A percentile compares a stretch with the other conserved stretches of the same genome.
These are phyloP conservation scores for Morinoia aosen DNA, from an alignment of 2,888 invertebrate species.

Conservation along the genomic window DNA sequence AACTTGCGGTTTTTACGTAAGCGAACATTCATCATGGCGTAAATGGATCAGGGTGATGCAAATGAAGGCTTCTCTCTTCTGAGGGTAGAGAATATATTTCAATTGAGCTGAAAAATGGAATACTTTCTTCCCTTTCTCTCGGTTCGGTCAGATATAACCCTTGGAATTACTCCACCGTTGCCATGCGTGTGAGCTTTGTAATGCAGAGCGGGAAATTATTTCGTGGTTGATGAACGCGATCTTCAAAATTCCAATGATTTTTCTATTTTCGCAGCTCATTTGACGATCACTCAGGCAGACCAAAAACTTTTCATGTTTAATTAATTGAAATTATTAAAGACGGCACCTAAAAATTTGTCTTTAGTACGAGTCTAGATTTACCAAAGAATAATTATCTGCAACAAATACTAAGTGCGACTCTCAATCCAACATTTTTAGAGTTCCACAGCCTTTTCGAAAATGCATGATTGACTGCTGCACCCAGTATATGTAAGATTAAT, in stretches of 20 bases:
- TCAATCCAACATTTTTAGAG: too few species aligned
- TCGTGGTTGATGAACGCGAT: not conserved
- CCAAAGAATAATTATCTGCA: not conserved
- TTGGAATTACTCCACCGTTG: not conserved
- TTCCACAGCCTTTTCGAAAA: too few species aligned
- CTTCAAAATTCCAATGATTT: not conserved
- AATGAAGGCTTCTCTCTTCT: not conserved
- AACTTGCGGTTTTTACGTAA: not conserved
- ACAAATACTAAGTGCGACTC: not conserved
- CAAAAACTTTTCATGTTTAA: not conserved
- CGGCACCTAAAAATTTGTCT: not conserved
- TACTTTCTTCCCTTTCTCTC: not conserved
- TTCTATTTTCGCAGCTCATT: not conserved
- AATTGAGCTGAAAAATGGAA: not conserved
- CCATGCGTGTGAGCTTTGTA: not conserved
- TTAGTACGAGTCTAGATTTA: not conserved
- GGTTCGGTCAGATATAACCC: not conserved
- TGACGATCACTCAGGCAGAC: not conserved
- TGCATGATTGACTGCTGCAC: too few species aligned
- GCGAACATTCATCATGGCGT: not conserved
- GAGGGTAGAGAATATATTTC: not conserved
- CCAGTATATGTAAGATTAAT: not conserved
- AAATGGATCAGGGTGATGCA: conserved; percentile 26
- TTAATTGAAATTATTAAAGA: not conserved
- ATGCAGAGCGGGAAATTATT: not conserved